phyloP scores from a whole-genome alignment of 2,113 vertebrate species.

The Phaethon lepturus region DNA sequence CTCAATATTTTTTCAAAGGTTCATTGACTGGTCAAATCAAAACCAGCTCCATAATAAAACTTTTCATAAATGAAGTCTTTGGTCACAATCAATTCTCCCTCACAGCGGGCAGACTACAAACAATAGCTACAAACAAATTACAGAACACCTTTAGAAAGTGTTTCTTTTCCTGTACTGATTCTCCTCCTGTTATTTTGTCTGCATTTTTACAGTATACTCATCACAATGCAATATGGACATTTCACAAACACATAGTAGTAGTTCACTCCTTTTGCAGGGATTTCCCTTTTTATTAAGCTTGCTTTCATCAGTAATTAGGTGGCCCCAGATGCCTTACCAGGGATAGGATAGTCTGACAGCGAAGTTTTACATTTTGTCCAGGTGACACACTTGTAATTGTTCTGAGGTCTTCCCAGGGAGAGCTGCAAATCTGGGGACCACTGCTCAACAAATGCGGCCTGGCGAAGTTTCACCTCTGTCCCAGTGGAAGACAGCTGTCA shows the following conservation, averaged over 20 bases:
- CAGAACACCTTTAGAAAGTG: not conserved
- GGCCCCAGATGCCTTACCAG: not conserved
- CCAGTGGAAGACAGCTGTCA: not conserved
- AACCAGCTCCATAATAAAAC: not conserved
- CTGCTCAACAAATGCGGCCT: not conserved
- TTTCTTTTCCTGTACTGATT: not conserved
- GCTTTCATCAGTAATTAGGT: not conserved
- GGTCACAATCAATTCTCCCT: not conserved
- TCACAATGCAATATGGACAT: not conserved
- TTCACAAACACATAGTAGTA: not conserved
- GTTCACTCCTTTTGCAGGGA: not conserved
- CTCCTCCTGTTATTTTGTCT: not conserved
- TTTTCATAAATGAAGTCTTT: not conserved
- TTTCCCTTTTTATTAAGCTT: not conserved
- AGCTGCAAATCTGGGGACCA: not conserved
- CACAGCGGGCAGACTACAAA: not conserved
- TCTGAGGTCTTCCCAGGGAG: not conserved
- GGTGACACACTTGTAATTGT: not conserved
- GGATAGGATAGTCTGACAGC: not conserved
- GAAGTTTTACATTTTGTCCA: slow-evolving; percentile 23
- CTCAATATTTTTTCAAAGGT: not conserved
- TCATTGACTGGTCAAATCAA: not conserved
- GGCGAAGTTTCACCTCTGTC: not conserved
- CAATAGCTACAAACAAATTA: not conserved
- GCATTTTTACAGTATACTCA: not conserved